Evolutionary conservation across 2,113 vertebrate genomes (phyloP).

Genomic region (Helogale parvula): DNA sequence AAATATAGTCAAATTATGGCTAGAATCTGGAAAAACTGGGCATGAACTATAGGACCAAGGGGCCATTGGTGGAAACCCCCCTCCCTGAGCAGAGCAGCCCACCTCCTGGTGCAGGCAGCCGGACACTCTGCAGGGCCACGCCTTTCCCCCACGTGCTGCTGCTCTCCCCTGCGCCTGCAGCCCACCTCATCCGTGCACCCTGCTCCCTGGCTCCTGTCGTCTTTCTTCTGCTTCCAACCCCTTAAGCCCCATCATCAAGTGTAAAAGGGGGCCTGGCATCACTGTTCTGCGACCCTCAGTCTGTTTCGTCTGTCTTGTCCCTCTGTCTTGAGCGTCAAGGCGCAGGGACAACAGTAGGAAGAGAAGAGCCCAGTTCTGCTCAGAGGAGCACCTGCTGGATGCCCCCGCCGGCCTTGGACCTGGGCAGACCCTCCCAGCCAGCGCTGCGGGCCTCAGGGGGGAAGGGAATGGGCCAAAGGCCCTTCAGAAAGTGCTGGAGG

Average conservation of each 20-base stretch:
- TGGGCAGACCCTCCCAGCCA: accelerated
- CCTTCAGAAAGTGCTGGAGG: not conserved
- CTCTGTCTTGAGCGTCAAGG: not conserved
- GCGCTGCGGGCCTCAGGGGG: accelerated
- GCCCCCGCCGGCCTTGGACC: not conserved
- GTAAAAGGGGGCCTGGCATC: not conserved
- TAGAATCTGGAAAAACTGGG: not conserved
- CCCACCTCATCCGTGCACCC: not conserved
- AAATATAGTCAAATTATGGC: not conserved
- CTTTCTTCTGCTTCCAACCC: not conserved
- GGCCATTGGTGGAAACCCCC: too few species aligned
- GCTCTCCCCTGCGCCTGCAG: accelerated
- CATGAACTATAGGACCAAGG: accelerated
- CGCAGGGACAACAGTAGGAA: not conserved
- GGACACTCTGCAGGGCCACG: not conserved
- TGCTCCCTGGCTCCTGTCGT: not conserved
- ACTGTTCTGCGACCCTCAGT: accelerated
- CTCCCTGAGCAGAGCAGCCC: not conserved
- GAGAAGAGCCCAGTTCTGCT: not conserved
- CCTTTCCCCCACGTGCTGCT: too few species aligned
- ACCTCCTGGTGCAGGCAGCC: not conserved
- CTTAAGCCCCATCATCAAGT: accelerated
- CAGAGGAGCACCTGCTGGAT: not conserved
- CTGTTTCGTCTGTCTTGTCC: not conserved
- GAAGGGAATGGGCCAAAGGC: not conserved